Evolutionary conservation across 2,113 vertebrate species (phyloP), one percentile per base, ranked within the genome.

Genomic region (Coryphaenoides rupestris): DNA sequence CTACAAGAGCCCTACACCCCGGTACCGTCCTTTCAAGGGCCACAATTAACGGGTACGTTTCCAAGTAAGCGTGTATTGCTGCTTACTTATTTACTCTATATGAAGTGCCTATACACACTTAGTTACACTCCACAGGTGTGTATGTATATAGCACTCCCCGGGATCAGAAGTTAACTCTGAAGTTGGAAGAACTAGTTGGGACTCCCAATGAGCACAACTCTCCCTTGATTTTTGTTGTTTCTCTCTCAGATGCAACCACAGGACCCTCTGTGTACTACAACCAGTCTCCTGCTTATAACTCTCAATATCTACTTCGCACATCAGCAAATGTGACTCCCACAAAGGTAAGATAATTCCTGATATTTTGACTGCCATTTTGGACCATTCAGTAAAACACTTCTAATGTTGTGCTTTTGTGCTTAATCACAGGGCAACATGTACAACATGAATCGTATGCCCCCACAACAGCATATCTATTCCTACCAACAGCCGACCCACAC

Each of bases 211-310:
- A 50, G n/a, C 16, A 50, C 3, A 50, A 50, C 3, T 16, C 10
- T 12, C 5, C 13, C 13, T 45, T 45, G 40, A 45, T 14, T 2
- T 47, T 1, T 24, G 9, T 69, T 16, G 65, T 2, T 73, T 73
- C 65, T 60, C 78, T 10, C 40, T 79, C 71, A 98, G 95, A 99
- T 89, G 76, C 96, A 68, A 98, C 96, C 21, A 95, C 95, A 77
- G 93, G 92, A 33, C 91, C 94, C 1, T 92, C 95, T 70, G 90
- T 85, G 45, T 97, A 93, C 86, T 98, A 97, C 90, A 97, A 86
- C 76, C 95, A 95, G 69, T 96, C 96, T 70, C 93, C 95, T 78
- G 93, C 91, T 60, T 98, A 97, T 85, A 96, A 95, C 85, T 95
- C 95, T 53, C 97, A 98, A 75, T 96, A 95, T 87, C 94, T 96